Evolutionary conservation across 2,888 invertebrate genomes (phyloP).

Genomic region (Gasteruption jaculator): DNA sequence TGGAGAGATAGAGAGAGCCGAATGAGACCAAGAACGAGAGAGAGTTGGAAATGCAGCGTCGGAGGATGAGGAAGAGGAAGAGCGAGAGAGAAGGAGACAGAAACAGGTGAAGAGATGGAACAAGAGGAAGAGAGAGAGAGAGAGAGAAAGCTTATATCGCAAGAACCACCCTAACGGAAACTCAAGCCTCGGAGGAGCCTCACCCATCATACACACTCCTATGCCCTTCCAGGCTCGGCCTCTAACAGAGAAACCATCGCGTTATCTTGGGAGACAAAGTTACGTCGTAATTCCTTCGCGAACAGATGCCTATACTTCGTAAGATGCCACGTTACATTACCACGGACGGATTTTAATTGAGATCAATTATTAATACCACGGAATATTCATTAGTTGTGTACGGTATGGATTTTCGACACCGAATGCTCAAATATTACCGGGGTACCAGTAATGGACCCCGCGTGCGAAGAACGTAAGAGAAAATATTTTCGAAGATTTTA

Average conservation of each 20-base stretch:
- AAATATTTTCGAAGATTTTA: too few species aligned
- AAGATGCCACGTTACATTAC: too few species aligned
- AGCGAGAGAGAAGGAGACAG: conserved; percentile 19
- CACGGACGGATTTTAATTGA: too few species aligned
- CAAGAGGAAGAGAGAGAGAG: conserved; percentile 20
- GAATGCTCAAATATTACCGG: too few species aligned
- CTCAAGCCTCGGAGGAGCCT: conserved; percentile 45
- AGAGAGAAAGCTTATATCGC: conserved; percentile 41
- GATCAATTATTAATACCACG: too few species aligned
- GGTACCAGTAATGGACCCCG: too few species aligned
- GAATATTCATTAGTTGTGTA: too few species aligned
- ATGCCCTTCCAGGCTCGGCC: conserved; percentile 26
- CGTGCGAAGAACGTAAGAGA: too few species aligned
- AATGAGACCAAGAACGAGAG: conserved; percentile 13
- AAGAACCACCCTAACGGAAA: conserved; percentile 50
- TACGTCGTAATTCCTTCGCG: conserved; percentile 51
- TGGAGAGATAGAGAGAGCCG: conserved; percentile 19
- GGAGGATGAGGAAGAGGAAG: conserved; percentile 22
- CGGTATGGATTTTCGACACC: too few species aligned
- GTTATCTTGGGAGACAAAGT: conserved; percentile 49
- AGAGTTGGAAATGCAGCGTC: conserved; percentile 4
- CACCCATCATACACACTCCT: conserved; percentile 50
- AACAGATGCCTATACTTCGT: conserved; percentile 49
- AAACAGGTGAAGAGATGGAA: conserved; percentile 15
- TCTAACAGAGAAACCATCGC: conserved; percentile 38